These are phyloP conservation scores for Trachythela sp. DNA, from an alignment of 64 coral and sea anemone genomes.

Conservation along the genomic window DNA sequence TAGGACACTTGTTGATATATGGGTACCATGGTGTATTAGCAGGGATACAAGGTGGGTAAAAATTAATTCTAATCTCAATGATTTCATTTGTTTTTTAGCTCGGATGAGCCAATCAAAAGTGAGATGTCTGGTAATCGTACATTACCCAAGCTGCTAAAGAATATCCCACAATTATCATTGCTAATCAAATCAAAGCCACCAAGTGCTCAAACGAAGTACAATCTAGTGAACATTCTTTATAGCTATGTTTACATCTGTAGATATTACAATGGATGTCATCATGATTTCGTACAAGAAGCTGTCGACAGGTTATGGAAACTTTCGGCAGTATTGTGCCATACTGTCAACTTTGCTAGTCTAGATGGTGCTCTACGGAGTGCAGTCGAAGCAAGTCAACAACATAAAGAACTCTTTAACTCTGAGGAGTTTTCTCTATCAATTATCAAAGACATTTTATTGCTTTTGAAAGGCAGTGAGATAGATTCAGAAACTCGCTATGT, in stretches of 20 bases:
- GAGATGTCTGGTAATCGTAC: not conserved
- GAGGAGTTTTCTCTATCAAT: slow-evolving; percentile 62
- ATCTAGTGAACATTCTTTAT: slow-evolving; percentile 63
- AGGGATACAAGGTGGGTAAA: not conserved
- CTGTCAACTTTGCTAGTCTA: slow-evolving; percentile 68
- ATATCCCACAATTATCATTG: slow-evolving; percentile 55
- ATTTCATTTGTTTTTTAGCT: not conserved
- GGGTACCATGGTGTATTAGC: not conserved
- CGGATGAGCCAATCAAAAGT: not conserved
- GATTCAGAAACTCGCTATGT: slow-evolving; percentile 28
- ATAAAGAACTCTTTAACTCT: slow-evolving; percentile 69
- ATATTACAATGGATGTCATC: slow-evolving; percentile 75
- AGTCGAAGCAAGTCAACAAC: slow-evolving; percentile 40
- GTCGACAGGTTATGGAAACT: slow-evolving; percentile 59
- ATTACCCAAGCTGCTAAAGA: slow-evolving; percentile 49
- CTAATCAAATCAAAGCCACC: slow-evolving; percentile 48
- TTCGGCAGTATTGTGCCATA: slow-evolving; percentile 60
- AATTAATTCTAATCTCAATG: too few relatives aligned
- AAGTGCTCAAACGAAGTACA: slow-evolving; percentile 60
- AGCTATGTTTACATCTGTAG: slow-evolving; percentile 78
- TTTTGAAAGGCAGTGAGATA: slow-evolving; percentile 31
- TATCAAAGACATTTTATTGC: slow-evolving; percentile 48
- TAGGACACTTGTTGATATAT: not conserved
- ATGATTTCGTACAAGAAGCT: slow-evolving; percentile 52
- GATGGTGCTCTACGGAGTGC: slow-evolving; percentile 56